A percentile compares a stretch with the other conserved stretches of the same genome.
Evolutionary conservation across 92 coral and sea anemone genomes (phyloP).

Genomic region (Actinernus sp.): DNA sequence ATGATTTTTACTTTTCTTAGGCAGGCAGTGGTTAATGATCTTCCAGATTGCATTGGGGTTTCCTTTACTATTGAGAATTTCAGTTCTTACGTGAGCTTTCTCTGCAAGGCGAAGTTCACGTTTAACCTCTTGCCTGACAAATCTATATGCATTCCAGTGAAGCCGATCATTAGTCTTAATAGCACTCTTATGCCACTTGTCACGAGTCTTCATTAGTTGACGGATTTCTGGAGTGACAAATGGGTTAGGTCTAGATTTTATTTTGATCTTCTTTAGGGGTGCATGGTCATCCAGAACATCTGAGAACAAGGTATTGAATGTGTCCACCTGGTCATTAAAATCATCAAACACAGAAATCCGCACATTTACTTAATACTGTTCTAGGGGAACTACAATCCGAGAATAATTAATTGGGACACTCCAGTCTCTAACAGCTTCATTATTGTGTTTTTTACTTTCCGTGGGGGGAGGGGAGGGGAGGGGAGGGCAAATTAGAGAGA

Average conservation of each 20-base stretch:
- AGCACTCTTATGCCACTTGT: slow-evolving; percentile 40
- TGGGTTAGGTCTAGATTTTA: slow-evolving; percentile 50
- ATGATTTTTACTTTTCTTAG: slow-evolving; percentile 7
- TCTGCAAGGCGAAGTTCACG: slow-evolving; percentile 36
- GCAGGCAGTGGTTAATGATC: slow-evolving; percentile 44
- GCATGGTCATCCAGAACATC: too few relatives aligned
- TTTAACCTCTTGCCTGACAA: slow-evolving; percentile 31
- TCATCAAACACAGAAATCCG: too few relatives aligned
- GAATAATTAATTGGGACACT: too few relatives aligned
- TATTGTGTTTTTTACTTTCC: too few relatives aligned
- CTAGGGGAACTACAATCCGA: too few relatives aligned
- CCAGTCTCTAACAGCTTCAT: too few relatives aligned
- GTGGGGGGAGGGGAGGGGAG: too few relatives aligned
- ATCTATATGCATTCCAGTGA: slow-evolving; percentile 39
- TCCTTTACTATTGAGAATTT: slow-evolving; percentile 13
- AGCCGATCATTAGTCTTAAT: slow-evolving; percentile 34
- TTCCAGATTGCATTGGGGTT: slow-evolving; percentile 51
- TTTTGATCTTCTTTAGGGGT: slow-evolving; percentile 28
- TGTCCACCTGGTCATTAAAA: too few relatives aligned
- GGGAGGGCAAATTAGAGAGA: too few relatives aligned
- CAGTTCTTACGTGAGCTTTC: slow-evolving; percentile 9
- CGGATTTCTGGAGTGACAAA: slow-evolving; percentile 29
- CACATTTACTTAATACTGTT: too few relatives aligned
- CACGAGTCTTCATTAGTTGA: slow-evolving; percentile 47
- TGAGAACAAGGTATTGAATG: too few relatives aligned